phyloP scores from a whole-genome alignment of 2,797 vertebrate species.

The Cuniculus paca region DNA sequence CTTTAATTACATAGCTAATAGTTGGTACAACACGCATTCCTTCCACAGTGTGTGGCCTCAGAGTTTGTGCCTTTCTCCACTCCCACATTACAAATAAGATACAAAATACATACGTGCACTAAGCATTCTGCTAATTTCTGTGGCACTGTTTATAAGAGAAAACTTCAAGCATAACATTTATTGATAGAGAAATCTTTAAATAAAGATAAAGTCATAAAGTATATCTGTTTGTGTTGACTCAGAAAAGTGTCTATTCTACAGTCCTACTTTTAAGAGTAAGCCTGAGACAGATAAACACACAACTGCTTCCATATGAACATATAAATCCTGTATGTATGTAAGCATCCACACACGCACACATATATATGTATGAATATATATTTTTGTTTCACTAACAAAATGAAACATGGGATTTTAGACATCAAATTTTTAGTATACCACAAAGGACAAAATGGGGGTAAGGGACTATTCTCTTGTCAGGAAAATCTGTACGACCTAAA shows the following conservation, averaged over 20 bases:
- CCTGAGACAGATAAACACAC: background rate
- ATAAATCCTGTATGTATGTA: background rate
- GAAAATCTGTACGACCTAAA: constrained; percentile 56
- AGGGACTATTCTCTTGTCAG: background rate
- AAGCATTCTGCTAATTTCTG: background rate
- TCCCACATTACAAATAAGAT: background rate
- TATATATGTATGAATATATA: background rate
- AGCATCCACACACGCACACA: background rate
- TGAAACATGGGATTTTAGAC: constrained; percentile 4
- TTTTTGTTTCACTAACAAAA: constrained; percentile 51
- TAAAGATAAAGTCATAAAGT: background rate
- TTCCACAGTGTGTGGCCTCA: background rate
- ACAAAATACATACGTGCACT: background rate
- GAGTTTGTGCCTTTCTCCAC: background rate
- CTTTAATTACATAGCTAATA: background rate
- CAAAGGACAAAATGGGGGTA: constrained; percentile 8
- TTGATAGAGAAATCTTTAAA: background rate
- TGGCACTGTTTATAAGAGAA: background rate
- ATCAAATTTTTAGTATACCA: background rate
- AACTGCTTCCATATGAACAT: background rate
- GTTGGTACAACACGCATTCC: background rate
- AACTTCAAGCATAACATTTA: background rate
- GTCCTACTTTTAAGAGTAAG: background rate
- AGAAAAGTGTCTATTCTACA: background rate
- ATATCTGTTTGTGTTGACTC: constrained; percentile 3